These are phyloP conservation scores for Thunnus maccoyii DNA, from an alignment of 2,113 vertebrate genomes.

Conservation along the genomic window DNA sequence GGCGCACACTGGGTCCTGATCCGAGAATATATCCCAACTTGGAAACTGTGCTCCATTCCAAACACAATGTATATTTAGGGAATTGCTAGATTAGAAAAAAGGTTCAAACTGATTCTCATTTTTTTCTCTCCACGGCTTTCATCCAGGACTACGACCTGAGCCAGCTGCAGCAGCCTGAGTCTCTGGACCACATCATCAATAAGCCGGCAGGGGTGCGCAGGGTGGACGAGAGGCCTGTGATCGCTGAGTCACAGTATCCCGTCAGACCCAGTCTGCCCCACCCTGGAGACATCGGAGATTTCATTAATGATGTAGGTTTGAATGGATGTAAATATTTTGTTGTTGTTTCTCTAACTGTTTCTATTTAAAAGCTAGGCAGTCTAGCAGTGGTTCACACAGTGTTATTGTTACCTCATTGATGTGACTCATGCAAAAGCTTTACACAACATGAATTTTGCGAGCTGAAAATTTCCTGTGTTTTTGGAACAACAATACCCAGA, in stretches of 20 bases:
- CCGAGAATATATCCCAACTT: background rate
- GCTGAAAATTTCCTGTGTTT: background rate
- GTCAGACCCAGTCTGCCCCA: constrained; percentile 93
- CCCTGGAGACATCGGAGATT: constrained; percentile 97
- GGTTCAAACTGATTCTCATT: background rate
- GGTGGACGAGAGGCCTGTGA: constrained; percentile 96
- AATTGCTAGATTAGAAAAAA: background rate
- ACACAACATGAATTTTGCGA: background rate
- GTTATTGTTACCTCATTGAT: background rate
- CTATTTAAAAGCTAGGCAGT: background rate
- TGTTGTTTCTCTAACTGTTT: background rate
- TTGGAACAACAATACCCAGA: background rate
- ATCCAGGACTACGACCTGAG: constrained; percentile 89
- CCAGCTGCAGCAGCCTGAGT: constrained; percentile 97
- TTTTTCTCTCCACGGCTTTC: background rate
- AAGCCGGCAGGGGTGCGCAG: constrained; percentile 92
- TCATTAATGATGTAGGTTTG: constrained; percentile 94
- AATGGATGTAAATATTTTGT: background rate
- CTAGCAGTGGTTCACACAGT: background rate
- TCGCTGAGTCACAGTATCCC: constrained; percentile 96
- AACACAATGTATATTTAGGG: background rate
- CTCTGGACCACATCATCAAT: constrained; percentile 93
- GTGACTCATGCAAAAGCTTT: background rate
- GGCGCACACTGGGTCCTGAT: background rate
- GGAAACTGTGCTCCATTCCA: background rate